Conservation (phyloP, 1,140 invertebrate genomes). For the Macrobrachium rosenbergii region DNA sequence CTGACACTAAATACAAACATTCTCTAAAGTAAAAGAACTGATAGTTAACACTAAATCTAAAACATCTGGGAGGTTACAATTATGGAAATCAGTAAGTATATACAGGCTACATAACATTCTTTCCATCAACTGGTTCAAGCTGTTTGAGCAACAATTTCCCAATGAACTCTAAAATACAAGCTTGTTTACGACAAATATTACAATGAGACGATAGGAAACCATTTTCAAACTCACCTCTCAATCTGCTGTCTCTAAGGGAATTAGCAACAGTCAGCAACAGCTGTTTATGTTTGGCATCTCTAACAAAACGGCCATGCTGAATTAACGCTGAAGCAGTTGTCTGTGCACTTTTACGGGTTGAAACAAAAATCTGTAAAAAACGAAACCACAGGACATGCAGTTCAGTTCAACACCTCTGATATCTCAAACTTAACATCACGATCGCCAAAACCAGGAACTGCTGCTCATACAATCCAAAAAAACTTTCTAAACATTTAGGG, state of each 20-base stretch:
- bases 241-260: slow-evolving; percentile 75
- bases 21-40: not conserved
- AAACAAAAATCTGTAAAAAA: slow-evolving; percentile 79
- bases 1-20: not conserved
- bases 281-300: slow-evolving; percentile 73
- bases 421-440: too few species aligned
- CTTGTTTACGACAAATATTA: too few species aligned
- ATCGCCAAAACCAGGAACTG: too few species aligned
- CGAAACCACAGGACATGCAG: not conserved
- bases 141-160: too few species aligned
- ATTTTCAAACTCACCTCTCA: slow-evolving; percentile 72
- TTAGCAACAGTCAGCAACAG: slow-evolving; percentile 72
- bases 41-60: not conserved
- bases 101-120: too few species aligned
- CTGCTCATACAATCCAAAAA: not conserved
- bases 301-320: slow-evolving; percentile 75
- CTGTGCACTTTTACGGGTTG: slow-evolving; percentile 81
- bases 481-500: not conserved
- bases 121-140: too few species aligned
- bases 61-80: not conserved
- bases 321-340: slow-evolving; percentile 78
- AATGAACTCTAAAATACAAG: not conserved
- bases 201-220: too few species aligned
- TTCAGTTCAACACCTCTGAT: not conserved
- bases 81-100: slow-evolving; percentile 18